Evolutionary conservation across 2,888 invertebrate species (phyloP), one percentile per base, ranked within the genome.

Genomic region (Apamea crenata): DNA sequence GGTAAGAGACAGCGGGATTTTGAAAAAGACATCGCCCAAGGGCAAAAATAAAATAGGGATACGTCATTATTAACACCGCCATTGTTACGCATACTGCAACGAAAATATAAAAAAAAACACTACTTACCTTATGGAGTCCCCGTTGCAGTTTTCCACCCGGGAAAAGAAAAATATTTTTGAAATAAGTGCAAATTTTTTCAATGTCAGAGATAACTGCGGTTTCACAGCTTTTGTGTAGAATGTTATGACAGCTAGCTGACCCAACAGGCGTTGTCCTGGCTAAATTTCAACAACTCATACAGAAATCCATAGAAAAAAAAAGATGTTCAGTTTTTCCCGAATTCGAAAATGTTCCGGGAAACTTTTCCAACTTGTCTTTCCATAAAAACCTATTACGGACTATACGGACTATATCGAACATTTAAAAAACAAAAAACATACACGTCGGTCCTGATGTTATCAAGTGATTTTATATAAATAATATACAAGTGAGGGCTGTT

Each of bases 1-100:
- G 0, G 84, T 36, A 84, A 80, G 89, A 72, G 82, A 40, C 2
- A 82, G 88, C 88, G 89, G 73, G 36, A 21, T 16, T 63, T 63
- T 2, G 8, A 29, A 18, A 61, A 25, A 73, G 0, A 6, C 21
- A 36, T 50, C 21, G n/a, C 5, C 0, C 18, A 10, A 36, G 36
- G 5, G 36, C 36, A 36, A 36, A 36, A 36, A 36, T 5, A 36
- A 2, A 36, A 36, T 36, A 36, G 36, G 36, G 36, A 36, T 5
- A 36, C 5, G 36, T 36, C 0, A n/a, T 59, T 59, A 14, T n/a
- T 14, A n/a, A 59, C 59, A 14, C 14, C n/a, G 12, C 6, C 32
- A 36, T 7, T 21, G 14, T 14, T 36, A 65, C 21, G 6, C 2
- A 65, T 6, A 18, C 4, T 18, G 12, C 21, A 65, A 50, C 1